Evolutionary conservation across 1,140 invertebrate genomes (phyloP).

Genomic region (Hyles euphorbiae): DNA sequence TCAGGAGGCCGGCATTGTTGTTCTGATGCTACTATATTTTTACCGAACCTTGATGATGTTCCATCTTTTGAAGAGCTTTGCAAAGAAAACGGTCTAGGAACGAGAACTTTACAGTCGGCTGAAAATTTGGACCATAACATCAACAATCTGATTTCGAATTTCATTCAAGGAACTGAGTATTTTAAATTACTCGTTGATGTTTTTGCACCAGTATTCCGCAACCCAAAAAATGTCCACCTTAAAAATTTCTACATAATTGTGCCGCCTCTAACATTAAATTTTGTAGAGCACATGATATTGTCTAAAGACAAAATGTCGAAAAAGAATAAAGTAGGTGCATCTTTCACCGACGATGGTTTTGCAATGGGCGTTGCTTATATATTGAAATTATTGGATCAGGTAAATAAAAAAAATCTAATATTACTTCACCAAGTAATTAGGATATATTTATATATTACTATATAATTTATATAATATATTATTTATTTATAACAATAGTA

Average conservation of each 20-base stretch:
- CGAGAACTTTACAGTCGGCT: constrained; percentile 80
- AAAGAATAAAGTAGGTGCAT: constrained; percentile 89
- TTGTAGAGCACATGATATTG: constrained; percentile 93
- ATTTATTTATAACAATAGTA: too few relatives aligned
- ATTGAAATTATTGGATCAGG: constrained; percentile 82
- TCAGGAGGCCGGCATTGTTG: constrained; percentile 96
- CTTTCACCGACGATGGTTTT: constrained; percentile 99
- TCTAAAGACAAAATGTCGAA: constrained; percentile 95
- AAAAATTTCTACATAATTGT: constrained; percentile 96
- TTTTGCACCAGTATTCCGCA: constrained; percentile 91
- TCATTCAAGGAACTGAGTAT: constrained; percentile 95
- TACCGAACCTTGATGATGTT: constrained; percentile 88
- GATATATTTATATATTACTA: too few relatives aligned
- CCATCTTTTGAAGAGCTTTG: constrained; percentile 78
- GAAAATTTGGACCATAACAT: constrained; percentile 87
- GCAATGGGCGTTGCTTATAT: constrained; percentile 92
- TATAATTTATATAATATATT: too few relatives aligned
- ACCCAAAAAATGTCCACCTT: constrained; percentile 92
- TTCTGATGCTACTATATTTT: constrained; percentile 92
- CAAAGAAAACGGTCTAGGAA: constrained; percentile 77
- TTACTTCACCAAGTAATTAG: too few relatives aligned
- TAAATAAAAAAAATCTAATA: constrained; percentile 20
- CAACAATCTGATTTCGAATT: constrained; percentile 87
- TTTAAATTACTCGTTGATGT: constrained; percentile 96
- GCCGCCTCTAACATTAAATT: constrained; percentile 96